Base-by-base conservation (phyloP, 2,113 vertebrate genomes). In the Pygoscelis antarcticus region DNA sequence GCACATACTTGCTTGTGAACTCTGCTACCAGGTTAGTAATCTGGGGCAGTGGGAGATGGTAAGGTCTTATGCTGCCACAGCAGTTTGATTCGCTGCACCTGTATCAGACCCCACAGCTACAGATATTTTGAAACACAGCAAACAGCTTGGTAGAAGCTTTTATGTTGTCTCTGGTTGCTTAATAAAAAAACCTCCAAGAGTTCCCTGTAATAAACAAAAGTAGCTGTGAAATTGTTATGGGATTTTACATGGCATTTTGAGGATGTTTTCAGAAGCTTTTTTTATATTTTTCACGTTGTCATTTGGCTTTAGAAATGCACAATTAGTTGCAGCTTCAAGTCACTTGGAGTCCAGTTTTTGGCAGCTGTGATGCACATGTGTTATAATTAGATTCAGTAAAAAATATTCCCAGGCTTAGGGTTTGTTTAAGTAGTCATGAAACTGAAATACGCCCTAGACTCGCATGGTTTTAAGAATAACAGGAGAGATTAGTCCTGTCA, bases 191-290 rank as follows among this genome's bases (percentile, higher is more conserved):
- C 1, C 15, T 89, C 20, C 13, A 49, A 51, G 70, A 87, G 74
- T 87, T 69, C 40, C 22, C 44, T 52, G 14, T 87, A 54, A 87
- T 76, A 86, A 91, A 76, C 29, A 57, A 83, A 95, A 97, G 70
- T 92, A 91, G 74, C 83, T 95, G 93, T 92, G 65, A 95, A 94
- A 78, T 94, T 92, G 88, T 90, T 92, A 15, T 1, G 18, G 69
- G 22, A 19, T 89, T 94, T 92, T 93, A 74, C 42, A 92, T 83
- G 86, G 86, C 74, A 57, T 95, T 95, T 95, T 74, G 83, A 90
- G 30, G 57, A 89, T 90, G 83, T 95, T 95, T 93, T 89, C 93
- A 95, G 81, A 91, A 96, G 91, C 21, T 16, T 75, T 94, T 78
- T 78, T 21, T 4, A 2, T 86, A 46, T 91, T 92, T 90, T 93